Conservation (phyloP, 2,113 vertebrate genomes). For the Zosterops lateralis region DNA sequence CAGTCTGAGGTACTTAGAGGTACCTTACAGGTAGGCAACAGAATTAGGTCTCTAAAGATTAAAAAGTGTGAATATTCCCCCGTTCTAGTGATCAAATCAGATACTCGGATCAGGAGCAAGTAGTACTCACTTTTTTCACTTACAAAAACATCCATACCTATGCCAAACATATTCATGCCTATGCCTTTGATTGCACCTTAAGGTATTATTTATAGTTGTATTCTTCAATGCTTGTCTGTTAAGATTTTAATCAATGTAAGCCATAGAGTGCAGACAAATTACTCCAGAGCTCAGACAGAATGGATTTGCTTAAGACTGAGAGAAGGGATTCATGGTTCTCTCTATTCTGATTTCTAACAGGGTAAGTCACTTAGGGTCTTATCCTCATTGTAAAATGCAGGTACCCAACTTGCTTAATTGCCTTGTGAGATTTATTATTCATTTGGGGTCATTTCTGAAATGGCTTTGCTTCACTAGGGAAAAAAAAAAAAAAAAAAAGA, state of each 20-base stretch:
- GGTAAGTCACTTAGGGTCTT: not conserved
- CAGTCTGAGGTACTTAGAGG: not conserved
- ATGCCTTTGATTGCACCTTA: not conserved
- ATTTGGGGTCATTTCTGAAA: not conserved
- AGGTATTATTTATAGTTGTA: not conserved
- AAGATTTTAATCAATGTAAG: not conserved
- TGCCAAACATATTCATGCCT: not conserved
- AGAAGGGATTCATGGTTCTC: not conserved
- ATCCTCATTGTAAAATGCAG: not conserved
- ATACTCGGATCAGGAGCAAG: not conserved
- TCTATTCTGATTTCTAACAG: not conserved
- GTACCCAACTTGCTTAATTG: not conserved
- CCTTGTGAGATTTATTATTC: not conserved
- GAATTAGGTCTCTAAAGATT: not conserved
- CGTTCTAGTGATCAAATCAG: not conserved
- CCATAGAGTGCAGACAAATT: not conserved
- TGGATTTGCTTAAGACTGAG: not conserved
- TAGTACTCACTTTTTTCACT: not conserved
- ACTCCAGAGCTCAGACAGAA: not conserved
- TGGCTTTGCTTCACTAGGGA: not conserved
- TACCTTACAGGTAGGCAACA: not conserved
- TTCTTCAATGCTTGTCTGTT: not conserved
- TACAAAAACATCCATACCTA: not conserved
- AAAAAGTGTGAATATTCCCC: not conserved
- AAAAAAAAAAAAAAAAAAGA: not conserved